Evolutionary conservation across 2,888 invertebrate species (phyloP).

Genomic region (Tuta absoluta): DNA sequence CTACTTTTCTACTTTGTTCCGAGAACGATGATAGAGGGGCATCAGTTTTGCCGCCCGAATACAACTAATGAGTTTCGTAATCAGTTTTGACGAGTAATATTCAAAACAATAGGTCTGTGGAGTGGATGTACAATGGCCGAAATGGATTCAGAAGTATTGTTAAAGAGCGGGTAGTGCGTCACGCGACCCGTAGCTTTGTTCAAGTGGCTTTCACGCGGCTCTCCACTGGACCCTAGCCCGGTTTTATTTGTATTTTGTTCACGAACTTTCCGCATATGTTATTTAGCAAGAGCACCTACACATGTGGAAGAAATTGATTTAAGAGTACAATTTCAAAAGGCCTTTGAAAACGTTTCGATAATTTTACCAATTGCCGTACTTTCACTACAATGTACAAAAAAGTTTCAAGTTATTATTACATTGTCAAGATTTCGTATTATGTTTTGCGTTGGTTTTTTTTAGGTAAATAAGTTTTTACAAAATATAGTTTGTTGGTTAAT

Average conservation of each 20-base stretch:
- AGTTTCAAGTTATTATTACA: not conserved
- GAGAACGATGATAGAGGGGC: not conserved
- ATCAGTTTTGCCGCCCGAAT: not conserved
- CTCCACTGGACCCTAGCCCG: constrained; percentile 48
- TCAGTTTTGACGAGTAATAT: constrained; percentile 32
- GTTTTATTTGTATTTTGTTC: constrained; percentile 74
- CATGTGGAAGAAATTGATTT: constrained; percentile 71
- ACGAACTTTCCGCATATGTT: constrained; percentile 76
- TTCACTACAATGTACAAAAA: not conserved
- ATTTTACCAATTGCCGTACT: not conserved
- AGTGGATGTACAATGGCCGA: constrained; percentile 40
- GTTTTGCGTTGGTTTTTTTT: not conserved
- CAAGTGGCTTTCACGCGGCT: constrained; percentile 60
- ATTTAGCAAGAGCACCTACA: constrained; percentile 65
- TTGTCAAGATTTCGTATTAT: not conserved
- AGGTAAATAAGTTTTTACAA: not conserved
- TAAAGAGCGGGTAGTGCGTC: constrained; percentile 51
- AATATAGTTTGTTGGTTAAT: no score
- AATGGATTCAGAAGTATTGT: constrained; percentile 50
- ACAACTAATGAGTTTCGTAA: constrained; percentile 7
- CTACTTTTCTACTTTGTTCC: not conserved
- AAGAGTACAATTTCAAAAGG: constrained; percentile 66
- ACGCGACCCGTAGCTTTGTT: constrained; percentile 63
- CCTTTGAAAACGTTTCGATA: constrained; percentile 55
- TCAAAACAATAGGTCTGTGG: constrained; percentile 30